phyloP scores from a whole-genome alignment of 2,113 vertebrate genomes.

The Ascaphus truei region DNA sequence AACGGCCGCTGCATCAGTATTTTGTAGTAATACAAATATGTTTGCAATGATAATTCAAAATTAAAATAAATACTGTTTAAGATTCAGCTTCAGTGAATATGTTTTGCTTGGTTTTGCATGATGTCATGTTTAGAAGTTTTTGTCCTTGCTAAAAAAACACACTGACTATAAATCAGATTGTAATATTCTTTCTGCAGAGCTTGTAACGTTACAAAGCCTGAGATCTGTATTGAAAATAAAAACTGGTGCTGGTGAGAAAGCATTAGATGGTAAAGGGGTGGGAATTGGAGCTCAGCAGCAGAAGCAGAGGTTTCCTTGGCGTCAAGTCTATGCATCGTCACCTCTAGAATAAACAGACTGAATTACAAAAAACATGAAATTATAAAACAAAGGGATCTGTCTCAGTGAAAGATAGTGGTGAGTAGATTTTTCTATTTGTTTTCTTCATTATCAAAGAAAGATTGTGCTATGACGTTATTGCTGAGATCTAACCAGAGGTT shows the following conservation, averaged over 20 bases:
- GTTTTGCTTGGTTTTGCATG: no score
- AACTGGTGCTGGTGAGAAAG: background rate
- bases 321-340: background rate
- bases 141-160: no score
- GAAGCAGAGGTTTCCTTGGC: background rate
- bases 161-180: background rate
- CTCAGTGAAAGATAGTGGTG: background rate
- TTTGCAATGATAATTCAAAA: no score
- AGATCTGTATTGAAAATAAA: background rate
- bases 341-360: background rate
- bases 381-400: background rate
- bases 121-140: no score
- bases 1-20: no score
- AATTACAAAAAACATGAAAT: background rate
- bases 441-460: no score
- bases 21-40: no score
- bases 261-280: conserved; percentile 21
- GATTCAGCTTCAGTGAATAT: no score
- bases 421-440: background rate
- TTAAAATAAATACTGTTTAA: no score
- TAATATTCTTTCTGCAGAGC: background rate
- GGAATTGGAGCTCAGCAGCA: background rate
- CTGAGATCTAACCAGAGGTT: background rate
- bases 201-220: background rate
- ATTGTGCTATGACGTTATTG: background rate